A percentile compares a stretch with the other conserved stretches of the same genome.
These are phyloP conservation scores for Macropis europaea DNA, from an alignment of 2,888 invertebrate species.

Conservation along the genomic window DNA sequence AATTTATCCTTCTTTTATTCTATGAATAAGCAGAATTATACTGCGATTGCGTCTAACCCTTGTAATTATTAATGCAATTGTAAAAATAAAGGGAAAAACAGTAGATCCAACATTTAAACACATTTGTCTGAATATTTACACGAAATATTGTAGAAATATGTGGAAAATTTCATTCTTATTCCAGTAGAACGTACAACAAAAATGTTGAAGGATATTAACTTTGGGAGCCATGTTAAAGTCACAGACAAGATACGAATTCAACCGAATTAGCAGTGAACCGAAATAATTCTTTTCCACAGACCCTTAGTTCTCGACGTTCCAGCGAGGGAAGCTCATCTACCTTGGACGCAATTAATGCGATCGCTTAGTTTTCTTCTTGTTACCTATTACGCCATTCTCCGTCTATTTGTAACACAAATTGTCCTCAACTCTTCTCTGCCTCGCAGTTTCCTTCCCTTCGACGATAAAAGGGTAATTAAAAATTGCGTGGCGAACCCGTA, in stretches of 20 bases:
- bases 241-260: slow-evolving; percentile 30
- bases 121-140: too few relatives aligned
- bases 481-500: slow-evolving; percentile 51
- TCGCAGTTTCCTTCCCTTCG: slow-evolving; percentile 9
- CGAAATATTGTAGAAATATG: too few relatives aligned
- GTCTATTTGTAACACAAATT: slow-evolving; percentile 67
- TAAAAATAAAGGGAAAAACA: too few relatives aligned
- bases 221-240: too few relatives aligned
- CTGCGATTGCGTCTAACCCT: too few relatives aligned
- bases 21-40: too few relatives aligned
- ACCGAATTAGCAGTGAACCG: slow-evolving; percentile 66
- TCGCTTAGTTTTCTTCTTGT: slow-evolving; percentile 71
- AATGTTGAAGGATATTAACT: too few relatives aligned
- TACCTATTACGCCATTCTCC: slow-evolving; percentile 64
- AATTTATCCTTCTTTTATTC: too few relatives aligned
- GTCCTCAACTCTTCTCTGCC: slow-evolving; percentile 55
- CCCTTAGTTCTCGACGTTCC: slow-evolving; percentile 14
- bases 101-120: too few relatives aligned
- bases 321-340: slow-evolving; percentile 26
- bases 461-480: slow-evolving; percentile 56
- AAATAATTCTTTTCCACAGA: slow-evolving; percentile 60
- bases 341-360: slow-evolving; percentile 69
- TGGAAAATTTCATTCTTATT: too few relatives aligned
- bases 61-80: too few relatives aligned
- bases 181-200: too few relatives aligned